Conservation (phyloP, 2,888 invertebrate species). For the Zonitis immaculata region DNA sequence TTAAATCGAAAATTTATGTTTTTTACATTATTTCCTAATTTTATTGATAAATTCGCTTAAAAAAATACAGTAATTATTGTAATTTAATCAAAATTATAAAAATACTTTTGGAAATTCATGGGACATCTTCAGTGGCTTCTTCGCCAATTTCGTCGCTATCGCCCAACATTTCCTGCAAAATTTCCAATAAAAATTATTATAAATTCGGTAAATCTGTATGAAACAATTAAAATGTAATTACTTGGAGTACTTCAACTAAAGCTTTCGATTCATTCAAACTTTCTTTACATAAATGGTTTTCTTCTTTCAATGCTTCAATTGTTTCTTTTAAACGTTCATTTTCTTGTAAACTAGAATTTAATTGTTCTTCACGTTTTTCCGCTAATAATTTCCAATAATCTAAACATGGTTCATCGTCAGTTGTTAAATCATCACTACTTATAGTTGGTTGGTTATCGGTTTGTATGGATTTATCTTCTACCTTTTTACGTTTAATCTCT, state of each 20-base stretch:
- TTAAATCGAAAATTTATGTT: neutral
- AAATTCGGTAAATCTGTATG: neutral
- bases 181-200: constrained; percentile 15
- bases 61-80: constrained; percentile 3
- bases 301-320: constrained; percentile 51
- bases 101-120: neutral
- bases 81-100: neutral
- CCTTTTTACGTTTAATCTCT: constrained; percentile 18
- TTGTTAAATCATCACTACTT: constrained; percentile 65
- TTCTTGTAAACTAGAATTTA: constrained; percentile 69
- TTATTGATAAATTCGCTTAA: constrained; percentile 3
- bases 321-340: constrained; percentile 58
- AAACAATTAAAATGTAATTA: constrained; percentile 35
- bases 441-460: constrained; percentile 56
- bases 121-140: constrained; percentile 18
- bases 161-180: constrained; percentile 60
- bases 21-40: neutral
- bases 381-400: constrained; percentile 74
- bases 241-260: constrained; percentile 72
- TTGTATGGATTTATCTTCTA: constrained; percentile 57
- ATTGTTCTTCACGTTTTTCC: constrained; percentile 65
- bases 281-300: constrained; percentile 62
- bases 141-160: constrained; percentile 51
- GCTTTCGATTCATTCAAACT: constrained; percentile 71
- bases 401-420: constrained; percentile 61